These are phyloP conservation scores for Rhagologus leucostigma DNA, from an alignment of 2,113 vertebrate species.

Conservation along the genomic window DNA sequence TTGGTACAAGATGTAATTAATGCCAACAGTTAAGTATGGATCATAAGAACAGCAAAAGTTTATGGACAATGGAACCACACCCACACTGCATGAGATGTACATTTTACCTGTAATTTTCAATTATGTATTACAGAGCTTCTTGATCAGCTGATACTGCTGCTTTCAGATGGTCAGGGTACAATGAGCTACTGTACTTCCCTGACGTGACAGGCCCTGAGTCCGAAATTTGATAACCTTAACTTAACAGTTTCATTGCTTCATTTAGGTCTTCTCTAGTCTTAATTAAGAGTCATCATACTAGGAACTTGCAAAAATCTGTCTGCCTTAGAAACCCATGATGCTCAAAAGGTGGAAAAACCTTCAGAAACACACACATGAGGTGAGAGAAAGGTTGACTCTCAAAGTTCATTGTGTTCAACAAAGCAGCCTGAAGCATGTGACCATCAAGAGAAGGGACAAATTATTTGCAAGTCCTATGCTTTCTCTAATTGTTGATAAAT, in stretches of 20 bases:
- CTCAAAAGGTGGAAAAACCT: neutral
- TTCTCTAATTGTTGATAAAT: neutral
- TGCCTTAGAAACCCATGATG: neutral
- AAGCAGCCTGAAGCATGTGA: neutral
- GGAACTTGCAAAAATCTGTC: neutral
- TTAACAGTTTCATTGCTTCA: neutral
- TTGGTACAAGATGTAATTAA: neutral
- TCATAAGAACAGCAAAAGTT: neutral
- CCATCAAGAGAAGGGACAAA: neutral
- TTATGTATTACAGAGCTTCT: neutral
- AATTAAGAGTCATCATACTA: neutral
- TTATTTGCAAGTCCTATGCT: neutral
- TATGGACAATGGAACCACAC: neutral
- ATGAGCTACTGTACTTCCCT: neutral
- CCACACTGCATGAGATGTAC: neutral
- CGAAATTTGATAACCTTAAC: neutral
- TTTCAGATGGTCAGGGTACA: neutral
- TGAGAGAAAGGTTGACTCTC: neutral
- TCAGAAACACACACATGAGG: neutral
- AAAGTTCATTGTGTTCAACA: neutral
- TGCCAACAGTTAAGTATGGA: neutral
- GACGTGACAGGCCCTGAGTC: fast-evolving
- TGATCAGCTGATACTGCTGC: neutral
- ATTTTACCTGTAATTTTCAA: neutral
- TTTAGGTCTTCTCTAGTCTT: neutral